Conservation (phyloP, 2,113 vertebrate species). For the Chamaetylas fuelleborni region DNA sequence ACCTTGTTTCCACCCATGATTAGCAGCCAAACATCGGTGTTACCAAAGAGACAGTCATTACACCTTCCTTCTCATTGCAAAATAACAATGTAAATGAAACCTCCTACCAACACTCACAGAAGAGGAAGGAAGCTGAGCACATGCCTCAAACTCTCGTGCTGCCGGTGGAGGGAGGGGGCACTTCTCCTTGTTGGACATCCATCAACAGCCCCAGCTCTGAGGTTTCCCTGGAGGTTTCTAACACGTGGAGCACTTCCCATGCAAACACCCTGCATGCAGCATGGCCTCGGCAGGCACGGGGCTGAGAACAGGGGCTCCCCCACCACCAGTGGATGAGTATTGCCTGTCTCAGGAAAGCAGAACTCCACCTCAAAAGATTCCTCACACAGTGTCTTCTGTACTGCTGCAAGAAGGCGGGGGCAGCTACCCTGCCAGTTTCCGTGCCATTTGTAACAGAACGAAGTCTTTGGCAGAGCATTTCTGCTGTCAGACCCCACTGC, state of each 20-base stretch:
- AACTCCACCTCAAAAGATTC: background rate
- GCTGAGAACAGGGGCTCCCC: background rate
- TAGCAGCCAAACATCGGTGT: background rate
- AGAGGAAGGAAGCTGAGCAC: constrained; percentile 42
- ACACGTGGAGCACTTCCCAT: background rate
- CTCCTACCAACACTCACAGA: background rate
- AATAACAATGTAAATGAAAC: constrained; percentile 16
- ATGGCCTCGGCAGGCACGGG: rapidly evolving
- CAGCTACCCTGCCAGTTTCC: background rate
- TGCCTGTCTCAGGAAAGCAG: background rate
- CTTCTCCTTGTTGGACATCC: background rate
- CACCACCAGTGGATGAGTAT: rapidly evolving
- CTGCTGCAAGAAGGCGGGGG: background rate
- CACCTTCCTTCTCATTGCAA: constrained; percentile 2
- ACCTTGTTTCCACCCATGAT: background rate
- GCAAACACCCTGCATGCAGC: background rate
- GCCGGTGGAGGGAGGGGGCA: rapidly evolving
- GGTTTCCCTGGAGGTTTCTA: background rate
- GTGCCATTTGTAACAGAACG: background rate
- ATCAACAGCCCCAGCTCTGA: background rate
- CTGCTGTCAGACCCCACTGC: background rate
- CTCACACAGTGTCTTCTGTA: background rate
- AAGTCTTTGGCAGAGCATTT: background rate
- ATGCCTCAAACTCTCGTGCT: background rate
- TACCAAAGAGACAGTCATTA: background rate